A percentile compares a stretch with the other conserved stretches of the same genome.
Conservation (phyloP, 2,888 invertebrate genomes). For the Drosophila neoperkinsi region DNA sequence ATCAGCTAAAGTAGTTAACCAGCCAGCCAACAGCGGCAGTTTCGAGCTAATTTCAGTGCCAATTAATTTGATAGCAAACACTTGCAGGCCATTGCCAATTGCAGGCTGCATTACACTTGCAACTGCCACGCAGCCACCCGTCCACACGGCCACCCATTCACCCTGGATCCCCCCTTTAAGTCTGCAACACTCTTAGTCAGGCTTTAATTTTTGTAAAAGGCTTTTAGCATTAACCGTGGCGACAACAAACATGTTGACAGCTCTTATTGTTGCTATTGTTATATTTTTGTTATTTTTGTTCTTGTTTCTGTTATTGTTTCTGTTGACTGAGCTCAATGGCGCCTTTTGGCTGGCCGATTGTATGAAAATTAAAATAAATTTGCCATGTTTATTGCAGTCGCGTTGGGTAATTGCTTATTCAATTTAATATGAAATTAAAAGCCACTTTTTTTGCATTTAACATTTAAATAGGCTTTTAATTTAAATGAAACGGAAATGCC, state of each 20-base stretch:
- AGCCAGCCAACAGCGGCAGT: slow-evolving; percentile 44
- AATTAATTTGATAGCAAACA: slow-evolving; percentile 80
- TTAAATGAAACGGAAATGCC: slow-evolving; percentile 64
- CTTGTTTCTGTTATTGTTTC: slow-evolving; percentile 14
- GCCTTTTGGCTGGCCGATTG: slow-evolving; percentile 48
- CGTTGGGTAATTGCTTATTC: slow-evolving; percentile 76
- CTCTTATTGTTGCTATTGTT: slow-evolving; percentile 13
- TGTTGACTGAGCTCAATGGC: slow-evolving; percentile 28
- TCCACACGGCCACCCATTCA: slow-evolving; percentile 6
- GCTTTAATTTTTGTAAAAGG: slow-evolving; percentile 76
- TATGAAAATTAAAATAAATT: slow-evolving; percentile 76
- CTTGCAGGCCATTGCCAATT: slow-evolving; percentile 65
- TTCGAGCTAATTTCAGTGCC: slow-evolving; percentile 78
- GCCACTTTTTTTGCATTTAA: slow-evolving; percentile 64
- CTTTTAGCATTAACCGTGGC: slow-evolving; percentile 61
- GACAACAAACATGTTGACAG: slow-evolving; percentile 45
- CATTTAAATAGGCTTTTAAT: slow-evolving; percentile 74
- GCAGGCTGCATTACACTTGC: slow-evolving; percentile 48
- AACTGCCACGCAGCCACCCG: slow-evolving; percentile 18
- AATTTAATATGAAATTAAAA: slow-evolving; percentile 79
- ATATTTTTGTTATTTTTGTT: slow-evolving; percentile 7
- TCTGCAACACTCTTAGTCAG: slow-evolving; percentile 1
- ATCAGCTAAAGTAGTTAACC: slow-evolving; percentile 49
- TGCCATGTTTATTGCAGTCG: slow-evolving; percentile 74
- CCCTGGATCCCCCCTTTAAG: not conserved